Evolutionary conservation across 2,797 vertebrate species (phyloP), one percentile per base, ranked within the genome.

Genomic region (Hydrocynus forskahlii): DNA sequence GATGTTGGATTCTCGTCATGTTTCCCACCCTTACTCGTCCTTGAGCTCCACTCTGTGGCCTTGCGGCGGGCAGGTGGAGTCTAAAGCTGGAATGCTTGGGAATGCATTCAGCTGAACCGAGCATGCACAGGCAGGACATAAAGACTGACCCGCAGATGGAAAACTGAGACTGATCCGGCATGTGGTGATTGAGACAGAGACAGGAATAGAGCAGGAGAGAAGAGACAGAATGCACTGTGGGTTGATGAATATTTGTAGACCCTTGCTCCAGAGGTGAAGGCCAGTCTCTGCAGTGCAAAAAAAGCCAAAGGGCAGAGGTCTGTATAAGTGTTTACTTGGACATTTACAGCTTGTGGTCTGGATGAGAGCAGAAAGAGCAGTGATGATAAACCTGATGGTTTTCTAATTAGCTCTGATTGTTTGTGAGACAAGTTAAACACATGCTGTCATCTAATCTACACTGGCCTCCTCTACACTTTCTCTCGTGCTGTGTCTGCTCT

Each of bases 281-380:
- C 74, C 45, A 78, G 40, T 40, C 74, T 80, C 43, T 75, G 50
- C 21, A 62, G 29, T 76, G 77, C 79, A 76, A 63, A 55, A 10
- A 50, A 63, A 80, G 83, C 38, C 45, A 75, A 55, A 83, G 72
- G 38, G 80, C 76, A 84, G 80, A 77, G 80, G 85, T 81, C 71
- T 83, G 35, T 16, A 45, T 2, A 64, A 75, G 60, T 75, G 67
- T 73, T 86, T 76, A 40, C 59, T 57, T 66, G 76, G 75, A 21
- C 52, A 69, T 40, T 79, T 71, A 63, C 79, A 81, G 17, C 54
- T 77, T 38, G 13, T 81, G 71, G 74, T 75, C 29, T 80, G 57
- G 52, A 16, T 72, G 66, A 71, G 71, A 78, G 48, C 60, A 72
- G 59, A 54, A 67, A 79, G 63, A 67, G 78, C 54, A 68, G 75